Base-by-base conservation (phyloP, 2,888 invertebrate species). In the Vesta saturnalis region DNA sequence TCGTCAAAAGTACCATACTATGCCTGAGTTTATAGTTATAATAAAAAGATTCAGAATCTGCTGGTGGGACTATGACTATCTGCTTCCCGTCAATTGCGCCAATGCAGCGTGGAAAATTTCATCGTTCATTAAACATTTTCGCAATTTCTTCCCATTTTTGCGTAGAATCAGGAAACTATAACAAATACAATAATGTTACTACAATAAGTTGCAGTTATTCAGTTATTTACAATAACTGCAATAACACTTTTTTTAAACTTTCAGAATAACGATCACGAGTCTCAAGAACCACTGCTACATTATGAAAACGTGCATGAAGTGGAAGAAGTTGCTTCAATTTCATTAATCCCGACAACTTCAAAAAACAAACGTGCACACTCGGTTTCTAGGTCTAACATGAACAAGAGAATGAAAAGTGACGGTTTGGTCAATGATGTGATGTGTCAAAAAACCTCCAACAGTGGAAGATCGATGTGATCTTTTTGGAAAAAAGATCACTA, bases 31-130 rank as follows among this genome's bases (percentile, higher is more conserved):
- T n/a, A n/a, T n/a, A n/a, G n/a, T 49, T 18, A 49, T 49, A 49
- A 49, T 49, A n/a, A 18, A n/a, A 49, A 15, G 6, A 16, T 4
- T 16, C 12, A 49, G 14, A n/a, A 49, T 49, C 49, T 49, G 18
- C 49, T 49, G 16, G 49, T 18, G 49, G 49, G 18, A 49, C 49
- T 49, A 49, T 49, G 49, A 15, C 49, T 66, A 73, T 64, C 73
- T 72, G n/a, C n/a, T n/a, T n/a, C 10, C 30, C 4, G 30, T 6
- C 30, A 10, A 30, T 64, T 23, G 68, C 69, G 21, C 76, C 74
- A 2, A 73, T 61, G 60, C 71, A 74, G 57, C 76, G 71, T 16
- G 72, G 72, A 15, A 77, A 71, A 55, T 75, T 71, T 67, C 67
- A 70, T 61, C 54, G 39, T 49, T 65, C 56, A 65, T 76, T 58